Evolutionary conservation across 2,888 invertebrate genomes (phyloP).

Genomic region (Cosmopolites sordidus): DNA sequence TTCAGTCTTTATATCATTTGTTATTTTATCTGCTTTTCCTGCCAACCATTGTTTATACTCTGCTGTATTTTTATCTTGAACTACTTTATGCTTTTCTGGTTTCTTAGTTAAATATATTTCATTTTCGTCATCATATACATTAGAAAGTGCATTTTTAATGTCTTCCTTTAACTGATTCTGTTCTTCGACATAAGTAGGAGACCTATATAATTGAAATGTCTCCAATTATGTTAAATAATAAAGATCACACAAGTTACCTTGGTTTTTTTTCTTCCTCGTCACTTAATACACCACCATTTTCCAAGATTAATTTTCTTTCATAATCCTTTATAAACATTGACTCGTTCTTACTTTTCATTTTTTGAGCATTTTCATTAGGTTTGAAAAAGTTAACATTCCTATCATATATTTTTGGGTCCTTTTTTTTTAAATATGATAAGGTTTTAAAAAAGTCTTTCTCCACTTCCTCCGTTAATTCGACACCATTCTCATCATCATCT

Average conservation of each 20-base stretch:
- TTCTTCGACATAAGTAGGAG: conserved; percentile 62
- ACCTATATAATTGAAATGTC: conserved; percentile 31
- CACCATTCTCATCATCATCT: conserved; percentile 62
- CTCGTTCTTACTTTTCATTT: conserved; percentile 47
- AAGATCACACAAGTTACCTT: background rate
- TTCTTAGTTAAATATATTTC: conserved; percentile 52
- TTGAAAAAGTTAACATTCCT: conserved; percentile 66
- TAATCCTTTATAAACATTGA: conserved; percentile 72
- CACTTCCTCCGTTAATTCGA: conserved; percentile 59
- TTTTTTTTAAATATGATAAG: conserved; percentile 77
- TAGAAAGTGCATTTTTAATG: conserved; percentile 50
- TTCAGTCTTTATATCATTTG: conserved; percentile 57
- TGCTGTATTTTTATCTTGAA: conserved; percentile 45
- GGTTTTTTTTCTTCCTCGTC: conserved; percentile 47
- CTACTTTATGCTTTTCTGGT: conserved; percentile 49
- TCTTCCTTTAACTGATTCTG: conserved; percentile 62
- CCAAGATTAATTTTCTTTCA: conserved; percentile 68
- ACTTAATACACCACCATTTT: conserved; percentile 58
- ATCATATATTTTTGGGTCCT: conserved; percentile 87
- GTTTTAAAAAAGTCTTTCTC: conserved; percentile 88
- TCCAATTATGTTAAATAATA: conserved; percentile 18
- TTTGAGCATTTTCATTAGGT: conserved; percentile 19
- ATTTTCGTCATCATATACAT: conserved; percentile 52
- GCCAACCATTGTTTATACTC: conserved; percentile 77
- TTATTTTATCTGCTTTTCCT: conserved; percentile 62